phyloP scores from a whole-genome alignment of 2,113 vertebrate genomes.

The Rhabdornis inornatus region DNA sequence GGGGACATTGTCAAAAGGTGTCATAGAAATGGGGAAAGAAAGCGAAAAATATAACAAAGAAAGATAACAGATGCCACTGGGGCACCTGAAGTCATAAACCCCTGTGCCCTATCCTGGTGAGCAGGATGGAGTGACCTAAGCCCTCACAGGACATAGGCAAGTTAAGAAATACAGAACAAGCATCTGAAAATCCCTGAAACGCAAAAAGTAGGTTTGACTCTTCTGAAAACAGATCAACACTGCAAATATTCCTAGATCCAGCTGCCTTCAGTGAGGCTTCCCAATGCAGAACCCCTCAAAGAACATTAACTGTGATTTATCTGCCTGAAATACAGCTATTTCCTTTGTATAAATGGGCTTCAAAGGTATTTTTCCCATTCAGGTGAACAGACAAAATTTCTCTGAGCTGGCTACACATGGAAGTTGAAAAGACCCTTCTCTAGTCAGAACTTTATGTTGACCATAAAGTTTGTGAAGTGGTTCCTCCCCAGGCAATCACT shows the following conservation, averaged over 20 bases:
- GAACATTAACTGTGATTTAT: background rate
- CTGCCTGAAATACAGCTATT: background rate
- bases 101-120: background rate
- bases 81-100: fast-evolving
- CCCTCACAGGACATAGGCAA: background rate
- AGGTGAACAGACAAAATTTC: background rate
- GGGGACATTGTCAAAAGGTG: background rate
- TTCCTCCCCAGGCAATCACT: background rate
- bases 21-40: background rate
- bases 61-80: background rate
- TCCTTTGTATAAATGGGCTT: background rate
- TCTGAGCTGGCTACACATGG: background rate
- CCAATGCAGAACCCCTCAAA: background rate
- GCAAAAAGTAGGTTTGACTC: background rate
- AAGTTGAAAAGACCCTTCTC: background rate
- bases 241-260: background rate
- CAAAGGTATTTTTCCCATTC: background rate
- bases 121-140: background rate
- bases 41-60: background rate
- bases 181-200: background rate
- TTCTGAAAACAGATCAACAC: background rate
- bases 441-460: background rate
- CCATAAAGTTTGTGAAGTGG: background rate
- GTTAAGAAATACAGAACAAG: background rate
- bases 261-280: background rate